These are phyloP conservation scores for Nomada ruficornis DNA, from an alignment of 2,888 invertebrate genomes.

Conservation along the genomic window DNA sequence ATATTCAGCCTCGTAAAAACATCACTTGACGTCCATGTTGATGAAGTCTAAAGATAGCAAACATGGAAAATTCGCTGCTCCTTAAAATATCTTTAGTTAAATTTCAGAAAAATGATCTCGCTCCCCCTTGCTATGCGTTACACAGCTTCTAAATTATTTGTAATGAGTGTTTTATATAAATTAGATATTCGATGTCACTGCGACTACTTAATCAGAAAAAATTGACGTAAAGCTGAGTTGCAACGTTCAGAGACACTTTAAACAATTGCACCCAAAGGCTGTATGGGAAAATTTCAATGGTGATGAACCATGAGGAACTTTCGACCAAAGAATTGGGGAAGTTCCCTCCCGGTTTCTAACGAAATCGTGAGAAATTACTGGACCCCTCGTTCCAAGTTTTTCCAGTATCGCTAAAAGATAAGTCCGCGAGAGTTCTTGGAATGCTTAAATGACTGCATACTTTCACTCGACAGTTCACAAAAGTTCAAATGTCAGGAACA, in stretches of 20 bases:
- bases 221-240: background rate
- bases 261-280: background rate
- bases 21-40: constrained; percentile 30
- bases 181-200: no score
- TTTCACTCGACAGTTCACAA: constrained; percentile 63
- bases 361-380: constrained; percentile 49
- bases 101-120: background rate
- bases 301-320: background rate
- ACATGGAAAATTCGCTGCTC: background rate
- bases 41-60: constrained; percentile 16
- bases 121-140: background rate
- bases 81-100: background rate
- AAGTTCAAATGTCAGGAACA: constrained; percentile 67
- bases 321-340: background rate
- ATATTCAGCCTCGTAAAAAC: constrained; percentile 55
- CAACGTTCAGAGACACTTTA: background rate
- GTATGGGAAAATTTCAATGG: background rate
- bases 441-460: constrained; percentile 46
- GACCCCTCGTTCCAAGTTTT: constrained; percentile 22
- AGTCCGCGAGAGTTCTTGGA: constrained; percentile 32
- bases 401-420: constrained; percentile 22
- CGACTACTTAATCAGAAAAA: background rate
- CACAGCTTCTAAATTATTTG: no score
- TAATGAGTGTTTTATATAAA: no score
- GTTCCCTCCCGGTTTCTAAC: constrained; percentile 28